Conservation (phyloP, 1,140 invertebrate genomes). For the Calosoma granatense region DNA sequence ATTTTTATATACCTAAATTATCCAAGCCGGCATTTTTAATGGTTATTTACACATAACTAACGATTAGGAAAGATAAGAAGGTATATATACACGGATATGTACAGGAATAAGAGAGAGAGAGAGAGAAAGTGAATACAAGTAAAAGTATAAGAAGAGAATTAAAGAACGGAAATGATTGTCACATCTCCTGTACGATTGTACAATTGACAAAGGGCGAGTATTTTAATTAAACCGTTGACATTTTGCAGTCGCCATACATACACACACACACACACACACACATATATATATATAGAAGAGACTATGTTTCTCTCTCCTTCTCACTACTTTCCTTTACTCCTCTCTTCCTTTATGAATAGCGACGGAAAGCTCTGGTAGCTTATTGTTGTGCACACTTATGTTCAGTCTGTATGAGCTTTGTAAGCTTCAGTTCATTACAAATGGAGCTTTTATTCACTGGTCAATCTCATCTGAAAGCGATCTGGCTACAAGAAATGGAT, state of each 20-base stretch:
- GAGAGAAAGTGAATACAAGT: too few relatives aligned
- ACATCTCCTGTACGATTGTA: background rate
- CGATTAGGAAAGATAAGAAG: too few relatives aligned
- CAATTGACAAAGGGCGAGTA: background rate
- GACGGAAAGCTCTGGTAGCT: conserved; percentile 13
- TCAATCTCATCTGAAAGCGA: conserved; percentile 34
- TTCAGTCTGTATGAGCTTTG: conserved; percentile 18
- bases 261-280: background rate
- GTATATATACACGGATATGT: too few relatives aligned
- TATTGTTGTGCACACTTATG: conserved; percentile 17
- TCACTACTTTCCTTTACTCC: too few relatives aligned
- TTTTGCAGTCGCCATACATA: conserved; percentile 1
- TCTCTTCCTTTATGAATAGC: conserved; percentile 8
- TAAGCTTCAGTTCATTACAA: conserved; percentile 32
- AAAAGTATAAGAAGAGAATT: too few relatives aligned
- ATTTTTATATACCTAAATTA: too few relatives aligned
- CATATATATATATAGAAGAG: too few relatives aligned
- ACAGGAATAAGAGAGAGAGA: too few relatives aligned
- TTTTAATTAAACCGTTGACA: conserved; percentile 9
- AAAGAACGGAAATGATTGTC: conserved; percentile 8
- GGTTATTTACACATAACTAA: too few relatives aligned
- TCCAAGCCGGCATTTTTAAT: too few relatives aligned
- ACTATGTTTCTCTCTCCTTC: too few relatives aligned
- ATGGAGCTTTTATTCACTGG: conserved; percentile 33
- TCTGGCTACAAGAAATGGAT: conserved; percentile 32